Base-by-base conservation (phyloP, 2,113 vertebrate species). In the Nerophis ophidion region DNA sequence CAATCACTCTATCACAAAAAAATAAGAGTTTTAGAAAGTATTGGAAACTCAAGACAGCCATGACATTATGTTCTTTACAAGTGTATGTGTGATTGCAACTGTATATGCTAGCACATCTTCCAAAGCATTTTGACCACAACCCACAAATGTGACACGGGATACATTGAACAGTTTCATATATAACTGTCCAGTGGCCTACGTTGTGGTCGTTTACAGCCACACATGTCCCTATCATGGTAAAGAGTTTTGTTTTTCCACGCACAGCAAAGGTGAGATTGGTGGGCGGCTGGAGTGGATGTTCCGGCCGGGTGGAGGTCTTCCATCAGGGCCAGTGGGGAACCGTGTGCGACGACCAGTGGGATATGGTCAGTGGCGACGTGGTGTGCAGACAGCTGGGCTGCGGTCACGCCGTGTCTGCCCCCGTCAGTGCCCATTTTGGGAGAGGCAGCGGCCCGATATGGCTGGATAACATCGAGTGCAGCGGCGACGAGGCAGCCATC, bases 391-490 rank as follows among this genome's bases (percentile, higher is more conserved):
- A 88, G 47, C 49, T 85, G 4, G 82, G 71, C 45, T 81, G 67
- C 1, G 82, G 84, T 35, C 77, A 81, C 35, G 84, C 81, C 0
- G 1, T 87, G 38, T 72, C 79, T 7, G 75, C 77, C 44, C 82
- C 74, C 0, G 0, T 0, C 4, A 75, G 48, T 54, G 81, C 82
- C 0, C 82, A 85, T 58, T 88, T 85, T 48, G 84, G 86, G 7
- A 34, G 65, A 60, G 88, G 86, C 38, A 26, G 5, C 8, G 86
- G 82, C 26, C 80, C 79, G 8, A 83, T 82, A 63, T 86, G 81
- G 84, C 48, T 88, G 70, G 85, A 86, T 61, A 81, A 88, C 6
- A 81, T 88, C 54, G 63, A 10, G 3, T 89, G 86, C 10, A 4
- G 4, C 5, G 85, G 88, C 19, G 4, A 60, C 13, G 88, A 88